Percentiles rank a stretch among this genome's conserved stretches.
These are phyloP conservation scores for Eurytemora carolleeae DNA, from an alignment of 1,140 invertebrate species.

Conservation along the genomic window DNA sequence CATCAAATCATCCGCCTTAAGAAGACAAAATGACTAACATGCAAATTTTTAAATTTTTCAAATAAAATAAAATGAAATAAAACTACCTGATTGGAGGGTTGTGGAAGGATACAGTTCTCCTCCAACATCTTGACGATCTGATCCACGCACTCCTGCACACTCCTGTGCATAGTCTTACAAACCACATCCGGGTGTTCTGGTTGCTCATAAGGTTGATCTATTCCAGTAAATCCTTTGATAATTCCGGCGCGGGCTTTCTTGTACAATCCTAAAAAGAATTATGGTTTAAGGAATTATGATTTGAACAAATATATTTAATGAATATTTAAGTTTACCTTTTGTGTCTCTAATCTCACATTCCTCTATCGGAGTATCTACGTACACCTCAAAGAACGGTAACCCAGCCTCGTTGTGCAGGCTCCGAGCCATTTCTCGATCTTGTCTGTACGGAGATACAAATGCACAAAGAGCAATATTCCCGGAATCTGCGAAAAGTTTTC, in stretches of 20 bases:
- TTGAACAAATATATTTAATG: no score
- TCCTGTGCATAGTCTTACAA: constrained; percentile 55
- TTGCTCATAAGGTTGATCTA: constrained; percentile 79
- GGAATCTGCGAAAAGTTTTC: constrained; percentile 90
- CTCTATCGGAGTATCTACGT: constrained; percentile 79
- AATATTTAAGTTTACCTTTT: no score
- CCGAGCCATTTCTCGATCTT: constrained; percentile 71
- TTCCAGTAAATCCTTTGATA: constrained; percentile 93
- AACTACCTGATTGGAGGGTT: no score
- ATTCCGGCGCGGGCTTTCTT: constrained; percentile 85
- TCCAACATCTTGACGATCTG: constrained; percentile 56
- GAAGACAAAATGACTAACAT: no score
- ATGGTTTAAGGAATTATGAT: no score
- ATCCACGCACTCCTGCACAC: constrained; percentile 58
- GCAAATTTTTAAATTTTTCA: no score
- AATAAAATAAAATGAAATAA: no score
- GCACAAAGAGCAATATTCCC: constrained; percentile 86
- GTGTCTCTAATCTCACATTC: constrained; percentile 88
- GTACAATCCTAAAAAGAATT: constrained; percentile 51
- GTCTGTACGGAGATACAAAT: constrained; percentile 89
- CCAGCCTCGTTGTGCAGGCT: constrained; percentile 65
- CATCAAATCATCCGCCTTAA: constrained; percentile 55
- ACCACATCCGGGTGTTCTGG: constrained; percentile 68
- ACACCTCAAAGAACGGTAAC: constrained; percentile 87
- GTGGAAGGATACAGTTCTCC: constrained; percentile 31